Base-by-base conservation (phyloP, 2,888 invertebrate species). In the Euproctis similis region DNA sequence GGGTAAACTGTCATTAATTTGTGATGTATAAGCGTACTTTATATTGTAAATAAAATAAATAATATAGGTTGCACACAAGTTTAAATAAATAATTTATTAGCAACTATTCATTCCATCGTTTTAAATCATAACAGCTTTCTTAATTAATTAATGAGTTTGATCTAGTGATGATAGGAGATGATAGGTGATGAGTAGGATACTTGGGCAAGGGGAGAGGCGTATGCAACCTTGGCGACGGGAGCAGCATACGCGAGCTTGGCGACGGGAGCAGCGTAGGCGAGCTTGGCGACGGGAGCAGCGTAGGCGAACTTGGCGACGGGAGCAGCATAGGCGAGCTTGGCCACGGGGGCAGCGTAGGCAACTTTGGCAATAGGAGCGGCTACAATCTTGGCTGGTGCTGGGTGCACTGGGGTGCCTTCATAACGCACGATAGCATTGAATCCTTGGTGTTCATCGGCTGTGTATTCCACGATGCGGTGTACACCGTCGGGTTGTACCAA, bases 401-500 rank as follows among this genome's bases (percentile, higher is more conserved):
- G 2, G 23, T 23, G 23, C n/a, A 23, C 51, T 16, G 77, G 69
- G 12, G 70, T 64, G 7, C 81, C 80, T 42, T 85, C 81, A 48
- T 81, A 80, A 18, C 74, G 72, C 9, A 84, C 84, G 34, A 62
- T 48, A 16, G 85, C 84, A 60, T 77, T 81, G 68, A 84, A 85
- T 22, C 85, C 85, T 52, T 74, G 51, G 34, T 54, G 67, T 27
- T 67, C 64, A 54, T 82, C 81, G 10, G 81, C 56, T 49, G 75
- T 70, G 67, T 84, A 84, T 34, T 81, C 78, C 4, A 84, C 84
- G 36, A 82, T 70, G 39, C 84, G 74, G 47, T 59, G 67, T 20
- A 73, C 67, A 1, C 85, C 84, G 26, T 85, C 84, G 36, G 82
- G 81, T 36, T 85, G 84, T 19, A 85, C 60, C n/a, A 85, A 68